A percentile compares a stretch with the other conserved stretches of the same genome.
These are phyloP conservation scores for Megalurothrips usitatus DNA, from an alignment of 2,888 invertebrate genomes.

Conservation along the genomic window DNA sequence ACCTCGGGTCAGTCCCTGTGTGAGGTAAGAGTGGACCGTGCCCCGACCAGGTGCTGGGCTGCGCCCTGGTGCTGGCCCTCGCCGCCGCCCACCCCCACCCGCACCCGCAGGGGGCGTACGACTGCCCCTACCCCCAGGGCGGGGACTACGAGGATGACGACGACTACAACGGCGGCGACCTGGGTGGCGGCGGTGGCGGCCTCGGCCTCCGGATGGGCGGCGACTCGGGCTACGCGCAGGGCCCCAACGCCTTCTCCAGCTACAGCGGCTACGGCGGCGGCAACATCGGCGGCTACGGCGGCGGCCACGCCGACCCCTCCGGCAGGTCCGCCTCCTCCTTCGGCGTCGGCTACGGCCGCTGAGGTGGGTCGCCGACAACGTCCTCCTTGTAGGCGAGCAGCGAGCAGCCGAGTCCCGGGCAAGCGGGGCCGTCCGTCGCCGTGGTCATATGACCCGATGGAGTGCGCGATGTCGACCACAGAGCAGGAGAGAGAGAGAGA, in stretches of 20 bases:
- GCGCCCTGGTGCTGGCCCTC: background rate
- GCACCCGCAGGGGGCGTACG: background rate
- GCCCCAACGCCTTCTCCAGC: background rate
- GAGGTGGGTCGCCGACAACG: no score
- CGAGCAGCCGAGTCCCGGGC: no score
- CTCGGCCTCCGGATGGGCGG: background rate
- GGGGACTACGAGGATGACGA: background rate
- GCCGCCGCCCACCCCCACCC: background rate
- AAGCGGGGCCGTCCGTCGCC: no score
- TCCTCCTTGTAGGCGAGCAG: no score
- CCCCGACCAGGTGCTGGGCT: background rate
- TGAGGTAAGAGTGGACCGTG: background rate
- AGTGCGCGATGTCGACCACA: no score
- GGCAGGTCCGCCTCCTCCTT: background rate
- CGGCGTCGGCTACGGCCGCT: background rate
- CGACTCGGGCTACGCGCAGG: background rate
- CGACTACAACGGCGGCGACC: background rate
- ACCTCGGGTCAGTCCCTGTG: no score
- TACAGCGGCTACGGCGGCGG: constrained; percentile 11
- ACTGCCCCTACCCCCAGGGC: background rate
- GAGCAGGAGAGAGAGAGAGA: no score
- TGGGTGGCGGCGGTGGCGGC: background rate
- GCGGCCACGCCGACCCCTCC: constrained; percentile 11
- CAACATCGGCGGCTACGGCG: constrained; percentile 4
- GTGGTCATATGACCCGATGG: no score